phyloP scores from a whole-genome alignment of 2,888 invertebrate genomes.

The Apamea sordens region DNA sequence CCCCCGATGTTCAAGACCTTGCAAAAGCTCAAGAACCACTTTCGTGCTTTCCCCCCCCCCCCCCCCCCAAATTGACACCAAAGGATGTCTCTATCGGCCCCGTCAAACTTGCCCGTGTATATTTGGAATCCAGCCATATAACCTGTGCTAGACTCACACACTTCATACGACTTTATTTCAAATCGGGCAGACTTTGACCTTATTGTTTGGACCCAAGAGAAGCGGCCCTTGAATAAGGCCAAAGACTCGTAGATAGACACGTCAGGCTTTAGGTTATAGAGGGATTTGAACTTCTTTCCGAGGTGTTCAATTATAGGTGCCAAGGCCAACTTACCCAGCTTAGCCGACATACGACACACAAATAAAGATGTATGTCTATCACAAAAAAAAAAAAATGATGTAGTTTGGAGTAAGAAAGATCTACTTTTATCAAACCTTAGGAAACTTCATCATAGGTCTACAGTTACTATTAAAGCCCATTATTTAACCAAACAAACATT shows the following conservation, averaged over 20 bases:
- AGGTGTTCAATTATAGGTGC: slow-evolving; percentile 49
- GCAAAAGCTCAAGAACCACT: too few relatives aligned
- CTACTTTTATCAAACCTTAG: background rate
- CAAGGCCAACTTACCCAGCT: slow-evolving; percentile 14
- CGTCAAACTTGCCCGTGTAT: too few relatives aligned
- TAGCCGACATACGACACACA: too few relatives aligned
- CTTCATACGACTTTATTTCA: too few relatives aligned
- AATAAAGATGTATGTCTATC: too few relatives aligned
- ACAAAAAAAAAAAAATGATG: background rate
- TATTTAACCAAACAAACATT: background rate
- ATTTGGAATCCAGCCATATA: too few relatives aligned
- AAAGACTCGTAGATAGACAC: slow-evolving; percentile 63
- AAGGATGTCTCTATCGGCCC: too few relatives aligned
- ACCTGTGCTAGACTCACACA: too few relatives aligned
- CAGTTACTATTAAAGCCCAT: too few relatives aligned
- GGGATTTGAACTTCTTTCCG: slow-evolving; percentile 30
- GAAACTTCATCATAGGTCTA: background rate
- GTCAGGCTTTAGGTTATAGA: slow-evolving; percentile 28
- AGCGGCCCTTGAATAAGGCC: slow-evolving; percentile 60
- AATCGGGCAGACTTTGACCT: slow-evolving; percentile 47
- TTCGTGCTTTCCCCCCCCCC: too few relatives aligned
- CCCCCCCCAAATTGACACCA: too few relatives aligned
- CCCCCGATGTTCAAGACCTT: slow-evolving; percentile 46
- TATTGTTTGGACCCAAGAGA: slow-evolving; percentile 57
- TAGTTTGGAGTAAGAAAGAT: background rate